Evolutionary conservation across 2,113 vertebrate genomes (phyloP), one percentile per base, ranked within the genome.

Genomic region (Pelecanus crispus): DNA sequence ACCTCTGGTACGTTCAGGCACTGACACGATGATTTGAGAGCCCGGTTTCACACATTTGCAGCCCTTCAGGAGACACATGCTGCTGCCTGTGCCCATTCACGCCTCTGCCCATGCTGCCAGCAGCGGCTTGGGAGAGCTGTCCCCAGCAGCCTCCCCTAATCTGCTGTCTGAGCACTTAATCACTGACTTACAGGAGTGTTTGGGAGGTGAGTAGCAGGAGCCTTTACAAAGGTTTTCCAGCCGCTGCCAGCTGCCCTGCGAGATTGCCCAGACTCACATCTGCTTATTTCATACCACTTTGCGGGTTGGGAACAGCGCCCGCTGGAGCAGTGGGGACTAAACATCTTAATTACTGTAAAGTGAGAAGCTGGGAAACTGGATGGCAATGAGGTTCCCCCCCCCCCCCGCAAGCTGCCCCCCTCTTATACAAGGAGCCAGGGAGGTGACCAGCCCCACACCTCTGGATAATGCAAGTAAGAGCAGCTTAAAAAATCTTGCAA

Each of bases 141-240:
- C 85, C 74, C 73, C 89, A 68, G 61, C 59, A 91, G 62, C 61
- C 44, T 67, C 81, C 31, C 58, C 34, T 91, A 71, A 91, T 91
- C 94, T 89, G 66, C 74, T 1, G 13, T n/a, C 81, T 90, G 88
- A 95, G 92, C 38, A 17, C 74, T 88, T 95, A 82, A 92, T 92
- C 18, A 0, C 56, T 72, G 81, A 61, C 0, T 91, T 87, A 77
- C 25, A 55, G 50, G 36, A 73, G 45, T 42, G 67, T 49, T 88
- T 17, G 59, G 47, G 62, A 92, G 1, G 2, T 67, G 74, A 91
- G 66, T 10, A 42, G 32, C 81, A 74, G 83, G 28, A 83, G 22
- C 17, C 53, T 59, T 81, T 74, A 32, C 42, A 73, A 74, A 90
- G 78, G 52, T 79, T 93, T 80, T 53, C 49, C 45, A 56, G 66